Evolutionary conservation across 2,888 invertebrate genomes (phyloP), one percentile per base, ranked within the genome.

Genomic region (Aromia moschata): DNA sequence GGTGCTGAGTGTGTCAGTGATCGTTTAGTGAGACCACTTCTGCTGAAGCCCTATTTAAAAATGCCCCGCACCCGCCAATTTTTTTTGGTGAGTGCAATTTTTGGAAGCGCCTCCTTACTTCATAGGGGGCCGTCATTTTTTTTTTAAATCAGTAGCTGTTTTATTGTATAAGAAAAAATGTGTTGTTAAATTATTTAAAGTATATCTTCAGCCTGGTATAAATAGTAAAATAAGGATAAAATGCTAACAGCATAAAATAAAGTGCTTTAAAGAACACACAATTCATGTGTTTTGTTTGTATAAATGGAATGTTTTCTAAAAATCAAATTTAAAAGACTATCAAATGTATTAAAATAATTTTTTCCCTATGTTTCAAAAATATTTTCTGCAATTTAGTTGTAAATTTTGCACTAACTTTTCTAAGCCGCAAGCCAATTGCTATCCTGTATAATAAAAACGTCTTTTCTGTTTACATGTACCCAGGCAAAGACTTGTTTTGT

Each of bases 1-100:
- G 91, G 92, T 91, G 91, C 91, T 87, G 85, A 90, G 88, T 90
- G 88, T 87, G 69, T 85, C 91, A 85, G 86, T 89, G 91, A 92
- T 87, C 91, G 89, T 86, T 70, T 88, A 89, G 91, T 90, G 92
- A 92, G 92, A 84, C 83, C 87, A 89, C 88, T 90, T 84, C 84
- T 92, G 92, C 92, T 91, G 87, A 86, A 90, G 88, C 89, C 90
- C 83, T 81, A 36, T 18, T 78, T 81, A 77, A 71, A 72, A 65
- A 62, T 51, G 62, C 75, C 76, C 81, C 86, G 88, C 86, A 87
- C 86, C 87, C 87, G 81, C 80, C 77, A 79, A 37, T 10, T 5
- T 38, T 77, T 79, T 78, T 81, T 36, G 77, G 79, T 73, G 85
- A 87, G 87, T 88, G 91, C 90, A 91, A 91, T 91, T 91, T 91